Evolutionary conservation across 2,888 invertebrate genomes (phyloP).

Genomic region (Ichneumon xanthorius): DNA sequence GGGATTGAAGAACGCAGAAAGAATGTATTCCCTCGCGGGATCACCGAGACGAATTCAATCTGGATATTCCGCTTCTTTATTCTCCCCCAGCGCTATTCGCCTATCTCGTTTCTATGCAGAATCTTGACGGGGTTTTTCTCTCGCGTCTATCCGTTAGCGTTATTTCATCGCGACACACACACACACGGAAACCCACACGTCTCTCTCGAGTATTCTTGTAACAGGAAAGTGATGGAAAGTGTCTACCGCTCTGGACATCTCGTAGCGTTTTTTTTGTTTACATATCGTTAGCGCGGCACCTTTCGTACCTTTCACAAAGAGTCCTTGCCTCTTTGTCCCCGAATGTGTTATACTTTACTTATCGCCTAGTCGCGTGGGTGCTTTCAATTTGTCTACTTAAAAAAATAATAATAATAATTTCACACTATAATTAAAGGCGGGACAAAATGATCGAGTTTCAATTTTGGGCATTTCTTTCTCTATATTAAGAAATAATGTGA

Average conservation of each 20-base stretch:
- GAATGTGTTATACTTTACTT: not conserved
- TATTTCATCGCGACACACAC: not conserved
- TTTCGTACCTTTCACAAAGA: conserved; percentile 49
- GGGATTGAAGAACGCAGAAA: conserved; percentile 38
- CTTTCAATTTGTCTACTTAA: not conserved
- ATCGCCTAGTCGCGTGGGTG: not conserved
- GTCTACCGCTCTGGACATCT: conserved; percentile 29
- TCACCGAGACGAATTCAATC: conserved; percentile 62
- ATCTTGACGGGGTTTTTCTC: conserved; percentile 28
- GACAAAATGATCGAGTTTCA: not conserved
- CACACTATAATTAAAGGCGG: not conserved
- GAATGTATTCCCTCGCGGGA: conserved; percentile 57
- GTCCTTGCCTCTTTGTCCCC: conserved; percentile 23
- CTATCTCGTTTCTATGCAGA: conserved; percentile 52
- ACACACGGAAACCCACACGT: not conserved
- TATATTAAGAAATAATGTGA: not conserved
- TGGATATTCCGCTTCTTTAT: conserved; percentile 46
- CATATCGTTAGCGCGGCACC: conserved; percentile 59
- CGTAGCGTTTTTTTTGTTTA: conserved; percentile 46
- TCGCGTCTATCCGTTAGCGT: conserved; percentile 16
- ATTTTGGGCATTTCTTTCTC: not conserved
- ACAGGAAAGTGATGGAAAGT: conserved; percentile 11
- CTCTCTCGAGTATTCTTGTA: conserved; percentile 8
- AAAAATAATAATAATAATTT: not conserved
- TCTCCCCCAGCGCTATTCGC: conserved; percentile 29